Conservation (phyloP, 1,140 invertebrate genomes). For the Chironomus tepperi region DNA sequence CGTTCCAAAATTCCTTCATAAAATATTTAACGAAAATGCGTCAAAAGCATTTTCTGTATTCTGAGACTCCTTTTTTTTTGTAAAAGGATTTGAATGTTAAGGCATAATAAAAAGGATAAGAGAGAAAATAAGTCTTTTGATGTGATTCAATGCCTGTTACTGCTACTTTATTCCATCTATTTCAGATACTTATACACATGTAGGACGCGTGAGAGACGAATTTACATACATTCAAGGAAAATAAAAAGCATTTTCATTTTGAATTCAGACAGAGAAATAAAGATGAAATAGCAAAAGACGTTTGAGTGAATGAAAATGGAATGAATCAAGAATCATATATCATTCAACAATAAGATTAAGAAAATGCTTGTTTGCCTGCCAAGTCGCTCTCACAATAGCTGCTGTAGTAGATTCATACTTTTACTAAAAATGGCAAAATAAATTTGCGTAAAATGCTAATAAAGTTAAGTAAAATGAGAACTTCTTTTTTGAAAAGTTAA, state of each 20-base stretch:
- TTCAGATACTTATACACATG: not conserved
- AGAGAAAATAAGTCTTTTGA: not conserved
- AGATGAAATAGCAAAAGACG: not conserved
- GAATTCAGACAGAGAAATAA: not conserved
- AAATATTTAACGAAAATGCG: no score
- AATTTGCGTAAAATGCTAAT: conserved; percentile 2
- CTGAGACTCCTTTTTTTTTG: no score
- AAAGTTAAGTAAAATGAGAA: conserved; percentile 7
- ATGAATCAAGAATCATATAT: not conserved
- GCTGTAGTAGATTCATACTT: not conserved
- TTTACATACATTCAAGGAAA: not conserved
- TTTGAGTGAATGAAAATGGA: not conserved
- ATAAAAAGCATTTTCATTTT: not conserved
- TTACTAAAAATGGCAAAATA: not conserved
- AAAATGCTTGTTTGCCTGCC: not conserved
- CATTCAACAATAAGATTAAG: conserved; percentile 8
- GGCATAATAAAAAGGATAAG: not conserved
- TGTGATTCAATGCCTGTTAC: not conserved
- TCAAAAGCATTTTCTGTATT: no score
- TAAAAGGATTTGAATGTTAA: no score
- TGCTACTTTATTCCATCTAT: no score
- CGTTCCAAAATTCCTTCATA: no score
- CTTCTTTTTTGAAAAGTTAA: not conserved
- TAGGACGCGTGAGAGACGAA: not conserved
- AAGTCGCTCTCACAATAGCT: not conserved